These are phyloP conservation scores for Cryptocheilus praepositus DNA, from an alignment of 2,888 invertebrate species.

Conservation along the genomic window DNA sequence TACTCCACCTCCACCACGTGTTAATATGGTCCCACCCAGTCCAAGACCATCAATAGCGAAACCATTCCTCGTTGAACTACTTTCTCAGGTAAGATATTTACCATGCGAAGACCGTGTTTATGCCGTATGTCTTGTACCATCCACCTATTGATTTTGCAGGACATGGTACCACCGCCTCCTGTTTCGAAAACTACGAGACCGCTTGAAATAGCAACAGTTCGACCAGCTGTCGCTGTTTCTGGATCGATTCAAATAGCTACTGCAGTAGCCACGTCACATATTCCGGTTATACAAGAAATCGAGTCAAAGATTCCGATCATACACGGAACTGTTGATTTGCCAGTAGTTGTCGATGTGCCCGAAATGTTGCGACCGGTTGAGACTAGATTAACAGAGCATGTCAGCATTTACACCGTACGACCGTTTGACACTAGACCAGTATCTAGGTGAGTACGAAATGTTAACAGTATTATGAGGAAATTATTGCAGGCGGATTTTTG, in stretches of 20 bases:
- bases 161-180: constrained; percentile 70
- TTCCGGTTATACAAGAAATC: constrained; percentile 68
- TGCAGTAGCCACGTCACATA: constrained; percentile 69
- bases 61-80: constrained; percentile 68
- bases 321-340: constrained; percentile 72
- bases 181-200: constrained; percentile 57
- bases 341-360: constrained; percentile 68
- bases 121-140: too few relatives aligned
- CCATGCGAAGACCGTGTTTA: too few relatives aligned
- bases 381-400: constrained; percentile 62
- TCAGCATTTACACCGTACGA: constrained; percentile 68
- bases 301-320: constrained; percentile 72
- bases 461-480: too few relatives aligned
- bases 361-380: constrained; percentile 61
- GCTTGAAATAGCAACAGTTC: constrained; percentile 63
- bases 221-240: constrained; percentile 68
- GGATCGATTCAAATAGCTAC: constrained; percentile 72
- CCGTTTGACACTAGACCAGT: constrained; percentile 68
- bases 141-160: constrained; percentile 50
- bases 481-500: constrained; percentile 11
- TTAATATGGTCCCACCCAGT: constrained; percentile 65
- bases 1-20: constrained; percentile 58
- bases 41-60: constrained; percentile 62
- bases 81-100: constrained; percentile 63
- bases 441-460: constrained; percentile 55